Percentiles rank a stretch among this genome's conserved stretches.
Evolutionary conservation across 64 coral and sea anemone genomes (phyloP).

Genomic region (Actinia equina): DNA sequence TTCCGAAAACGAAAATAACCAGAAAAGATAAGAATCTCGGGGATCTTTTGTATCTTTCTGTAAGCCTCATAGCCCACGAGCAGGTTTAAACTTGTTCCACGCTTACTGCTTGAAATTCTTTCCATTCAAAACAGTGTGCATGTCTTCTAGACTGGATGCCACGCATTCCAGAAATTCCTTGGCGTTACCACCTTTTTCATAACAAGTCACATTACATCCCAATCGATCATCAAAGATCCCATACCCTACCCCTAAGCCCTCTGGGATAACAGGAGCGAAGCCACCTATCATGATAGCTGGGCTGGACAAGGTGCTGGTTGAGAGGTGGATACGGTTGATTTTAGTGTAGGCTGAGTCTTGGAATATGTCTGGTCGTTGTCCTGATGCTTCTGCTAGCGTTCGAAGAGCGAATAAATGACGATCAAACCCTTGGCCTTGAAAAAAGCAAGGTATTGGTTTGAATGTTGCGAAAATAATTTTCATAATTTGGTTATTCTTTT

Average conservation of each 20-base stretch:
- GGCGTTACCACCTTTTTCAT: conserved; percentile 45
- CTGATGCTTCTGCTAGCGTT: conserved; percentile 52
- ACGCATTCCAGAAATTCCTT: conserved; percentile 80
- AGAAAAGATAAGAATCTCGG: no score
- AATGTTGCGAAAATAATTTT: not conserved
- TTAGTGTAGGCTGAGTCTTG: conserved; percentile 76
- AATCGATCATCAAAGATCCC: conserved; percentile 65
- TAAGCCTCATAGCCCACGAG: not conserved
- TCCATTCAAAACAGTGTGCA: conserved; percentile 80
- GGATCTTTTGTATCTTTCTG: not conserved
- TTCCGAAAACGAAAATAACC: no score
- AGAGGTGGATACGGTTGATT: conserved; percentile 85
- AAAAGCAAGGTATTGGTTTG: not conserved
- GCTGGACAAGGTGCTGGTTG: conserved; percentile 91
- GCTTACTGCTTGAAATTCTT: conserved; percentile 81
- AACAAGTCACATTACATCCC: conserved; percentile 76
- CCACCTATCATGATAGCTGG: conserved; percentile 74
- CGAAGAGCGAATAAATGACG: conserved; percentile 91
- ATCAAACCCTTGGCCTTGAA: conserved; percentile 91
- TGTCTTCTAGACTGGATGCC: conserved; percentile 69
- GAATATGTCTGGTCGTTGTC: conserved; percentile 71
- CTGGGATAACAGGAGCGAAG: conserved; percentile 81
- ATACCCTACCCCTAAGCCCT: conserved; percentile 91
- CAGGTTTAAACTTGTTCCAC: not conserved
- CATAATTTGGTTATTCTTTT: no score